These are phyloP conservation scores for Lepidurus couesii DNA, from an alignment of 1,140 invertebrate species.

Conservation along the genomic window DNA sequence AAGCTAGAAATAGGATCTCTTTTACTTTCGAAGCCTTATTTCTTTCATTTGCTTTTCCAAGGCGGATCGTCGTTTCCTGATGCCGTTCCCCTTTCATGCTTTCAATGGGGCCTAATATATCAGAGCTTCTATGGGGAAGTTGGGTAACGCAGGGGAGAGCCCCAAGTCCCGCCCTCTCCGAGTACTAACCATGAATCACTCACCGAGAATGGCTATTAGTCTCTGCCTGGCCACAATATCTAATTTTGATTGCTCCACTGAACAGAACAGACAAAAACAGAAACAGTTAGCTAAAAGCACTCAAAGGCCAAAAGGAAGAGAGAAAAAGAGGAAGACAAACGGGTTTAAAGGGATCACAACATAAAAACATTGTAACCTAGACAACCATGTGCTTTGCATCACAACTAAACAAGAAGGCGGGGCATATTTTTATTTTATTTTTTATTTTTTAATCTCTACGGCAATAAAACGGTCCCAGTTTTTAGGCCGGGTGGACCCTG, in stretches of 20 bases:
- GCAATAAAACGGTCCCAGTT: background rate
- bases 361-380: background rate
- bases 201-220: slow-evolving; percentile 3
- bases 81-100: slow-evolving; percentile 6
- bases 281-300: background rate
- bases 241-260: slow-evolving; percentile 15
- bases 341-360: background rate
- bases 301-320: background rate
- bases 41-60: slow-evolving; percentile 17
- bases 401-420: background rate
- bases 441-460: background rate
- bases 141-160: background rate
- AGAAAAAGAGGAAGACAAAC: background rate
- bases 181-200: slow-evolving; percentile 15
- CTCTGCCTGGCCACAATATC: background rate
- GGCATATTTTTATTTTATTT: background rate
- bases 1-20: background rate
- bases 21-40: slow-evolving; percentile 13
- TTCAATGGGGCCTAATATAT: slow-evolving; percentile 12
- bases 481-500: background rate
- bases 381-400: background rate
- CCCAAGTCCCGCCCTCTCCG: background rate
- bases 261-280: background rate
- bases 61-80: slow-evolving; percentile 20
- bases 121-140: background rate